Base-by-base conservation (phyloP, 1,140 invertebrate genomes). In the Tribolium madens region DNA sequence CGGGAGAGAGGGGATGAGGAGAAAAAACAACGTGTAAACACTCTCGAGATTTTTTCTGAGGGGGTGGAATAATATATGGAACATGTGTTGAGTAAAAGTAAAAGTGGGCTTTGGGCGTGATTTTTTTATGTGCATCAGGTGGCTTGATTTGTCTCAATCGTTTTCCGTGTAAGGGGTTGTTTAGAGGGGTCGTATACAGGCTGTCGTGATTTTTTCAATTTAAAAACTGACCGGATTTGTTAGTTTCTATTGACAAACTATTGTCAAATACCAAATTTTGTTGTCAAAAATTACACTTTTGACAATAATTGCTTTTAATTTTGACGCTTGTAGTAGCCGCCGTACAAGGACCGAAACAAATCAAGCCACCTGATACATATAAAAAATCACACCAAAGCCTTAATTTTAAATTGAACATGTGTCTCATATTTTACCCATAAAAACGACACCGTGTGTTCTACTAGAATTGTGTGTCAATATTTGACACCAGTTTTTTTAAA, bases 1-100 rank as follows among this genome's bases (percentile, higher is more conserved):
- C 21, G 21, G 21, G 7, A 42, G 36, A 42, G 36, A 7, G 36
- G 36, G 2, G 36, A 42, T 3, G 21, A 26, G 21, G 2, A 31
- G 31, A 76, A 76, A 76, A 76, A 76, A 76, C 68, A 76, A 73
- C 48, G 68, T 76, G 74, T 76, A 76, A 76, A 76, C 74, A 76
- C 60, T 68, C 47, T 17, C 12, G 74, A 76, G 74, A 76, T 76
- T 42, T 42, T 42, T 42, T 42, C 6, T 42, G 36, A 42, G 36
- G 36, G 53, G 53, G 53, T 60, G 53, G 53, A 60, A 26, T 60
- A 60, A 18, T 60, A 10, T 17, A 53, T 9, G 53, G 53, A 60
- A 60, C 53, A 60, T 60, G 17, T 60, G 53, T 60, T 60, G 18
- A 18, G 5, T 26, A 17, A 60, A 18, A 60, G 53, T 60, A 60